Percentiles rank a stretch among this genome's conserved stretches.
These are phyloP conservation scores for Campopleginae sp. DNA, from an alignment of 2,888 invertebrate genomes.

Conservation along the genomic window DNA sequence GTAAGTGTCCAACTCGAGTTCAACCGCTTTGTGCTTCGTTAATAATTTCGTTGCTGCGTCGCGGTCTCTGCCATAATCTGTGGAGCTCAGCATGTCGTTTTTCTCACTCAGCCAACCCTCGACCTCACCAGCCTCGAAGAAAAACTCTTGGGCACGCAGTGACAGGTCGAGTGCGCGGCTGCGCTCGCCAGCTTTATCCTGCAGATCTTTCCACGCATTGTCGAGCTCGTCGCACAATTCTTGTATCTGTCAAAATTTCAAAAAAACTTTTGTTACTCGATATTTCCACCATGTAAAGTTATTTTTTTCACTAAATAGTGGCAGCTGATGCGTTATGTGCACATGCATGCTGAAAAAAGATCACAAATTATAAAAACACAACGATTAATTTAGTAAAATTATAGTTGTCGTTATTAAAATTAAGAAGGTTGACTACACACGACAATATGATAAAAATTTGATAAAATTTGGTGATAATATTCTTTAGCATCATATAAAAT, in stretches of 20 bases:
- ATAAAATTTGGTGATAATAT: too few relatives aligned
- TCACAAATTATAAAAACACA: constrained; percentile 35
- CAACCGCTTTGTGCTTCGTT: constrained; percentile 97
- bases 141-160: constrained; percentile 95
- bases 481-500: too few relatives aligned
- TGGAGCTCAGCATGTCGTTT: constrained; percentile 91
- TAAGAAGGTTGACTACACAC: too few relatives aligned
- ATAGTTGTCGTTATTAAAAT: neutral
- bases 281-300: neutral
- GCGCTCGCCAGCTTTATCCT: constrained; percentile 89
- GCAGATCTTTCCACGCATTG: constrained; percentile 90
- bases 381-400: neutral
- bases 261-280: neutral
- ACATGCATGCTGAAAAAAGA: constrained; percentile 58
- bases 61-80: constrained; percentile 95
- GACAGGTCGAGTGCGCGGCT: constrained; percentile 93
- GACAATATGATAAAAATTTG: too few relatives aligned
- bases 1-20: constrained; percentile 96
- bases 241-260: constrained; percentile 86
- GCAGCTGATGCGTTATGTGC: constrained; percentile 26
- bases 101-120: constrained; percentile 97
- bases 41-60: constrained; percentile 96
- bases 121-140: constrained; percentile 95
- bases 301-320: neutral
- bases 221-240: constrained; percentile 90